Evolutionary conservation across 2,888 invertebrate genomes (phyloP).

Genomic region (Drosophila rellima): DNA sequence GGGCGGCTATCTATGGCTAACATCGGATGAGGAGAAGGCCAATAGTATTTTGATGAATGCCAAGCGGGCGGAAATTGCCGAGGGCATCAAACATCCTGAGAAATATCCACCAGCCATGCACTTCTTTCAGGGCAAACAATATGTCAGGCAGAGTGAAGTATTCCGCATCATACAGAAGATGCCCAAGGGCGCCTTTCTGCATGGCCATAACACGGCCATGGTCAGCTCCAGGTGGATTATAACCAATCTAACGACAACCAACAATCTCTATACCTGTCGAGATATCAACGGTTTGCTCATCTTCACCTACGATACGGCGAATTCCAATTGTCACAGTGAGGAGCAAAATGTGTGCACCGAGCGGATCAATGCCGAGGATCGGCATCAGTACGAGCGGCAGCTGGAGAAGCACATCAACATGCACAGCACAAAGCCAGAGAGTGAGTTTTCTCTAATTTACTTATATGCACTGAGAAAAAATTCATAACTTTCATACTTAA

Average conservation of each 20-base stretch:
- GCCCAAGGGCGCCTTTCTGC: slow-evolving; percentile 88
- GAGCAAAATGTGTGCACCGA: slow-evolving; percentile 85
- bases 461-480: too few species aligned
- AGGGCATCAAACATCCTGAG: slow-evolving; percentile 82
- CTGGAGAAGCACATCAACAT: slow-evolving; percentile 88
- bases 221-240: slow-evolving; percentile 87
- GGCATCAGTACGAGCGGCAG: slow-evolving; percentile 86
- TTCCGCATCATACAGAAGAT: slow-evolving; percentile 87
- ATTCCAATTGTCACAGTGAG: slow-evolving; percentile 82
- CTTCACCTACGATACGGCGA: slow-evolving; percentile 82
- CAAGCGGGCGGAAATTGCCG: slow-evolving; percentile 83
- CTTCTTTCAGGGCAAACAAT: slow-evolving; percentile 87
- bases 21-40: slow-evolving; percentile 84
- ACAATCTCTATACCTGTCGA: slow-evolving; percentile 83
- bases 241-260: slow-evolving; percentile 86
- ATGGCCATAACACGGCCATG: slow-evolving; percentile 87
- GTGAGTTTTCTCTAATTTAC: too few species aligned
- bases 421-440: slow-evolving; percentile 86
- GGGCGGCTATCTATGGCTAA: slow-evolving; percentile 83
- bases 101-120: slow-evolving; percentile 87
- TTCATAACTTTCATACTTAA: too few species aligned
- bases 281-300: slow-evolving; percentile 83
- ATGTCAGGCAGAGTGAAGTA: slow-evolving; percentile 87
- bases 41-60: slow-evolving; percentile 85
- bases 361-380: slow-evolving; percentile 86